Base-by-base conservation (phyloP, 2,888 invertebrate species). In the Parascotia fuliginaria region DNA sequence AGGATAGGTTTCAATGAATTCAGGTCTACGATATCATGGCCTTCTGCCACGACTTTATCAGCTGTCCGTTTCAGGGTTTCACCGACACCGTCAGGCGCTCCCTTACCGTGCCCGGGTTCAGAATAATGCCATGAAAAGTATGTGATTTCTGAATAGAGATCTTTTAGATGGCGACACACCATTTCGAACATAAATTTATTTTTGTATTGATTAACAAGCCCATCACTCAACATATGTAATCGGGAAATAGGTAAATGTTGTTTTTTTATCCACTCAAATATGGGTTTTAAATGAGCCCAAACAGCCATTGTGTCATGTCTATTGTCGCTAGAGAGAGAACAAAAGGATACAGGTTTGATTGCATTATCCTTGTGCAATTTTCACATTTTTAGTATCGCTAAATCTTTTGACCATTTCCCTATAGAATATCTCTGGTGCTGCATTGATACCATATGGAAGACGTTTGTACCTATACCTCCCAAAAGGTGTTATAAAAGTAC, bases 111-210 rank as follows among this genome's bases (percentile, higher is more conserved):
- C 13, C 31, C 31, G 12, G 31, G 12, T 32, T 32, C 14, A 5
- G 22, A 22, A 7, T n/a, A n/a, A n/a, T n/a, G n/a, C n/a, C n/a
- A n/a, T n/a, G n/a, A n/a, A n/a, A n/a, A n/a, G n/a, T n/a, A n/a
- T n/a, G n/a, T n/a, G n/a, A n/a, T n/a, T n/a, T n/a, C n/a, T n/a
- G n/a, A n/a, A n/a, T n/a, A n/a, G n/a, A n/a, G n/a, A n/a, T n/a
- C n/a, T n/a, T n/a, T 61, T 52, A 64, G 7, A 56, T 64, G 61
- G 28, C 37, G 58, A 60, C 36, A 60, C 29, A 63, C 62, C 15
- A 63, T 40, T 22, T 60, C 24, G 32, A 63, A 63, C 55, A 63
- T 57, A 9, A 58, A 63, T 42, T 64, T 64, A 38, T 64, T 60
- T 36, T 60, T 60, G 39, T 55, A 60, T 29, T 59, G 57, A 36